Evolutionary conservation across 2,888 invertebrate genomes (phyloP), one percentile per base, ranked within the genome.

Genomic region (Dione vanillae): DNA sequence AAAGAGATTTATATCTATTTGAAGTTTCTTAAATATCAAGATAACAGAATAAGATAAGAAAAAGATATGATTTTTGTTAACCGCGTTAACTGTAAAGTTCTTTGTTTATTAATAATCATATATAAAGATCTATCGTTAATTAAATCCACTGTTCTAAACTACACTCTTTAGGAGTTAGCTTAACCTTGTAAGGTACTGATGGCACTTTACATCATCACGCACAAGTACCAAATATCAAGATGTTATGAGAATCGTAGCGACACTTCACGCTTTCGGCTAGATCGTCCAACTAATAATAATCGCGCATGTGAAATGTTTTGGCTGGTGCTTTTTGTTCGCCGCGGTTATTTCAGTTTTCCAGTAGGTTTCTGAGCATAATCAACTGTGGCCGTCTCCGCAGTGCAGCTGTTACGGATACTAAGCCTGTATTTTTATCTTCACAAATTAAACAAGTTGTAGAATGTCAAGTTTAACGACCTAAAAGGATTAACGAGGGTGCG

Each of bases 271-370:
- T 92, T 88, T 92, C 91, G 92, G 78, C 90, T 92, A 92, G 91
- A 90, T 88, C 92, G 92, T 92, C 93, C 92, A 92, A 89, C 93
- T 93, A 93, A 92, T 93, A 93, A 92, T 93, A 93, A 87, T 86
- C 89, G 79, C 87, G 87, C 90, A 90, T 92, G 91, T 92, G 91
- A 93, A 93, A 92, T 92, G 91, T 92, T 92, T 92, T 92, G 93
- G 92, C 92, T 88, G 93, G 89, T 91, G 93, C 89, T 93, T 93
- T 92, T 92, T 92, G 93, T 92, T 92, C 91, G 92, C 87, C 86
- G 85, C 87, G 90, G 91, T 91, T 92, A 93, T 93, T 93, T 93
- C 92, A 91, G 93, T 91, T 91, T 92, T 93, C 93, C 93, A 93
- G 93, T 93, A 88, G 91, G 91, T 92, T 91, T 93, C 92, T 88